Evolutionary conservation across 2,888 invertebrate genomes (phyloP).

Genomic region (Aelia acuminata): DNA sequence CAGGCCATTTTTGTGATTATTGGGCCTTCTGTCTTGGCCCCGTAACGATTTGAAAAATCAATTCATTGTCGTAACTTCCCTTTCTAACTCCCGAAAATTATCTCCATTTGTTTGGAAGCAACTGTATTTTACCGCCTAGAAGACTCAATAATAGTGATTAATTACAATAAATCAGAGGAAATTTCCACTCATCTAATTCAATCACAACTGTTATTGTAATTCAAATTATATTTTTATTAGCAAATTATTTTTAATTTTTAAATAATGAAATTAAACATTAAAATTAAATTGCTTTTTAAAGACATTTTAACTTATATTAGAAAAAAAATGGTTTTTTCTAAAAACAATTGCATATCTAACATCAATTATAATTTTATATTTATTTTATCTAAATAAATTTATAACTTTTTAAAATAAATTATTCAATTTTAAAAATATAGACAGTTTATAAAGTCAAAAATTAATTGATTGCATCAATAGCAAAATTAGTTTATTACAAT

Average conservation of each 20-base stretch:
- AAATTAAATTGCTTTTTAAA: too few relatives aligned
- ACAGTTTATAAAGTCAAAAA: not conserved
- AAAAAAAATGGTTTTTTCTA: too few relatives aligned
- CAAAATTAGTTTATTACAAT: not conserved
- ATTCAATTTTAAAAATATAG: not conserved
- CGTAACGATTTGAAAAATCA: constrained; percentile 50
- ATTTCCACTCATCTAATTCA: too few relatives aligned
- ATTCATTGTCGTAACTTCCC: constrained; percentile 30
- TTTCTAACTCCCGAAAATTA: not conserved
- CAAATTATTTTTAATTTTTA: too few relatives aligned
- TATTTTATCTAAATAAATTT: not conserved
- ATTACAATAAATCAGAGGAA: too few relatives aligned
- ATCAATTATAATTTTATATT: not conserved
- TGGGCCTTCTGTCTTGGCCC: not conserved
- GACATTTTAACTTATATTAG: too few relatives aligned
- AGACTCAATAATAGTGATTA: not conserved
- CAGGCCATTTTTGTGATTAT: too few relatives aligned
- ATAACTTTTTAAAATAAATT: not conserved
- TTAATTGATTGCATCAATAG: not conserved
- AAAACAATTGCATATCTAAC: not conserved
- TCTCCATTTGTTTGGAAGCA: not conserved
- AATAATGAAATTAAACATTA: too few relatives aligned
- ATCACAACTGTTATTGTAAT: not conserved
- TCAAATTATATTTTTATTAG: not conserved
- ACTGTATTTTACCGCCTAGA: not conserved